Evolutionary conservation across 2,797 vertebrate species (phyloP).

Genomic region (Aldrovandia affinis): DNA sequence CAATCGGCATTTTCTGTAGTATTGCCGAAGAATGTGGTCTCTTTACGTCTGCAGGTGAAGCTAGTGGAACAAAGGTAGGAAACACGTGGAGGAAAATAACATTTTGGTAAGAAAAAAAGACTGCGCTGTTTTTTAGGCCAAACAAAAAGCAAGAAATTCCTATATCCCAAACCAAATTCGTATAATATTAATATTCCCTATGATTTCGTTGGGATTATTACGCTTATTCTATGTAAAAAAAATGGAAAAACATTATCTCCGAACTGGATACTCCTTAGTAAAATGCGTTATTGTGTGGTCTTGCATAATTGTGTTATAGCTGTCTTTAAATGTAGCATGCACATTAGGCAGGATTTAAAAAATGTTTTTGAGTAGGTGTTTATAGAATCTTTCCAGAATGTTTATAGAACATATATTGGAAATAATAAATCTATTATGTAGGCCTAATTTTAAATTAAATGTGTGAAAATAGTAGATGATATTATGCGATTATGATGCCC

Average conservation of each 20-base stretch:
- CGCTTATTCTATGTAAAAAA: not conserved
- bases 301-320: not conserved
- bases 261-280: not conserved
- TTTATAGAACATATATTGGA: not conserved
- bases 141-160: not conserved
- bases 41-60: conserved; percentile 13
- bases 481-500: not conserved
- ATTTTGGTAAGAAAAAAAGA: not conserved
- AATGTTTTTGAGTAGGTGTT: not conserved
- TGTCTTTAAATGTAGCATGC: not conserved
- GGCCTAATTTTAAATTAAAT: not conserved
- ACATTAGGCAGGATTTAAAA: not conserved
- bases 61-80: not conserved
- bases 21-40: conserved; percentile 4
- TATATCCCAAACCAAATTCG: too few species aligned
- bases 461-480: too few species aligned
- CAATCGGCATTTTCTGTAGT: conserved; percentile 39
- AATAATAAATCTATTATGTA: not conserved
- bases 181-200: not conserved
- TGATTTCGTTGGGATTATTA: not conserved
- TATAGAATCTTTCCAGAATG: not conserved
- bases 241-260: not conserved
- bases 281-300: not conserved
- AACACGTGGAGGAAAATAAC: not conserved
- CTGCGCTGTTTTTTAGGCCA: too few species aligned